Evolutionary conservation across 2,888 invertebrate genomes (phyloP), one percentile per base, ranked within the genome.

Genomic region (Anthophora plumipes): DNA sequence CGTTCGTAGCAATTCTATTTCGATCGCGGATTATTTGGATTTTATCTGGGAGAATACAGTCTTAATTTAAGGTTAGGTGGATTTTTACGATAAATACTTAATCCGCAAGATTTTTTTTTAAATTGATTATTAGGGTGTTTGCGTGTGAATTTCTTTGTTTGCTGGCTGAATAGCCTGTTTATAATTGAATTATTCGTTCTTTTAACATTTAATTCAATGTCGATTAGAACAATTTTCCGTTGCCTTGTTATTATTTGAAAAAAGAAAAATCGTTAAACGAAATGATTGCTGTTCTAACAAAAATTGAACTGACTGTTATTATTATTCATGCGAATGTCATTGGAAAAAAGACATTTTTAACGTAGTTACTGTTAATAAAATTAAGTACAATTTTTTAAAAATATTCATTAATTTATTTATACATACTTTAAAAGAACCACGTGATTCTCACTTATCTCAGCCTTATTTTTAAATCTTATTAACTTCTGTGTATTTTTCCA

Each of bases 31-130:
- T 54, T 11, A 41, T 20, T 67, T 25, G 14, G 54, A 25, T 11
- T 11, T 66, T 41, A 6, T 25, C 5, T 17, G n/a, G 22, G 5
- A 11, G 39, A n/a, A 20, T 14, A 9, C 9, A 14, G 8, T 6
- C 7, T 50, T 22, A 22, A 63, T 72, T 72, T 48, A 37, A 57
- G 72, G 46, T 48, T 72, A 39, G 9, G 7, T 41, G 39, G 3
- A 60, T 41, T 31, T n/a, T 55, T 37, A 1, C 11, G 7, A 60
- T 20, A 22, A 14, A 39, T 5, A 6, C 14, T 20, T 11, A 22
- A 52, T n/a, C 31, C 6, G 4, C 0, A 22, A 7, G 9, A 8
- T 25, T 25, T n/a, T 8, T 39, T 39, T n/a, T 59, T n/a, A 4
- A 31, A 63, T 8, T 11, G n/a, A 12, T 31, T 3, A 7, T 63